Evolutionary conservation across 1,140 invertebrate genomes (phyloP), one percentile per base, ranked within the genome.

Genomic region (Rhagoletis zephyria): DNA sequence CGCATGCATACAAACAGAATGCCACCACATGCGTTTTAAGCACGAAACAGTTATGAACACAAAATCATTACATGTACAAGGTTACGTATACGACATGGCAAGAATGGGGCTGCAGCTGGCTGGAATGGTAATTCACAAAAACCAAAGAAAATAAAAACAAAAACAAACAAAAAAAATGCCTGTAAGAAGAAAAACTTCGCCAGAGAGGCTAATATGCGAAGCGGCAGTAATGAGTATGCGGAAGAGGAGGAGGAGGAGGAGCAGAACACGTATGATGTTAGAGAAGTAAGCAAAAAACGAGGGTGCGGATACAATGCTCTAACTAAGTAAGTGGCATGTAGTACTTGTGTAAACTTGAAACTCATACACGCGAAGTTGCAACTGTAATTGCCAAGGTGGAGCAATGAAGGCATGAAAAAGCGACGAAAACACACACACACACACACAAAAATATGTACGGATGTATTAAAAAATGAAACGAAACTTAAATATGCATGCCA

Each of bases 301-400:
- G 30, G 30, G 30, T 30, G 30, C 30, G 30, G 30, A 30, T 30
- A 30, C 30, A 30, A 30, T 30, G 30, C 30, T 30, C 51, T 56
- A 10, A 56, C 5, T 56, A 5, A 74, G 42, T 51, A 74, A 74
- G 70, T 74, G 14, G 14, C 42, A 16, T 51, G 70, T 3, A 48
- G 70, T 74, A 56, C 51, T 81, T 59, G 48, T 30, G 51, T 56
- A 56, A 56, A 51, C 51, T 51, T 30, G 45, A n/a, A 81, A 81
- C 48, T 81, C 51, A 56, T 81, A 19, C 48, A n/a, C 42, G 45
- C 40, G 16, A 74, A 45, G 67, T 74, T 14, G 42, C 40, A 74
- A 74, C 67, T 74, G 14, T 74, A 45, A 74, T 74, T 74, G 67
- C 67, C 42, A 2, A 4, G 67, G 10, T 74, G 67, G 42, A 74